Evolutionary conservation across 2,113 vertebrate species (phyloP).

Genomic region (Brachyistius frenatus): DNA sequence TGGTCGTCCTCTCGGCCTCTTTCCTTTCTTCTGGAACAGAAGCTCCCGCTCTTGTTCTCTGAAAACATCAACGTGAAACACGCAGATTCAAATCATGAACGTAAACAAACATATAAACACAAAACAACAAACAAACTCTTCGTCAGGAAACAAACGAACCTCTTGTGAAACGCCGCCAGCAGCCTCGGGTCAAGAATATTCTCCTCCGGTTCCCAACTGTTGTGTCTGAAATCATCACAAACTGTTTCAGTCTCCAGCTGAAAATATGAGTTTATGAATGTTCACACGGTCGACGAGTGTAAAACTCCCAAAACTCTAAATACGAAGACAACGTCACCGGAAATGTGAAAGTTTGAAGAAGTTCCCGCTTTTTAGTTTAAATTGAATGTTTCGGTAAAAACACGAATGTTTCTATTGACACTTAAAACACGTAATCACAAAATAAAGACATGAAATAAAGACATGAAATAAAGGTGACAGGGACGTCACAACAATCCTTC

Average conservation of each 20-base stretch:
- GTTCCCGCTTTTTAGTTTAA: too few relatives aligned
- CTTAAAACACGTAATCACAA: too few relatives aligned
- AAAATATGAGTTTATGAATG: not conserved
- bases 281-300: too few relatives aligned
- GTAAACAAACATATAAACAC: not conserved
- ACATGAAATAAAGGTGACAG: too few relatives aligned
- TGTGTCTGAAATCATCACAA: slow-evolving; percentile 86
- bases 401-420: too few relatives aligned
- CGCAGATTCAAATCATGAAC: too few relatives aligned
- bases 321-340: too few relatives aligned
- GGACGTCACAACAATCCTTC: too few relatives aligned
- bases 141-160: slow-evolving; percentile 72
- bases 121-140: not conserved
- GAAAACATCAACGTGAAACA: not conserved
- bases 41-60: slow-evolving; percentile 93
- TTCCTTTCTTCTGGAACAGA: slow-evolving; percentile 91
- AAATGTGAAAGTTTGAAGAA: too few relatives aligned
- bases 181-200: slow-evolving; percentile 93
- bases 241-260: not conserved
- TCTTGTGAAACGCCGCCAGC: slow-evolving; percentile 93
- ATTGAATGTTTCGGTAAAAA: too few relatives aligned
- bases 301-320: too few relatives aligned
- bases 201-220: slow-evolving; percentile 96
- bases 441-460: too few relatives aligned
- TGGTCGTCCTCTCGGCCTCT: slow-evolving; percentile 90